A percentile compares a stretch with the other conserved stretches of the same genome.
Evolutionary conservation across 2,888 invertebrate genomes (phyloP).

Genomic region (Aplocera efformata): DNA sequence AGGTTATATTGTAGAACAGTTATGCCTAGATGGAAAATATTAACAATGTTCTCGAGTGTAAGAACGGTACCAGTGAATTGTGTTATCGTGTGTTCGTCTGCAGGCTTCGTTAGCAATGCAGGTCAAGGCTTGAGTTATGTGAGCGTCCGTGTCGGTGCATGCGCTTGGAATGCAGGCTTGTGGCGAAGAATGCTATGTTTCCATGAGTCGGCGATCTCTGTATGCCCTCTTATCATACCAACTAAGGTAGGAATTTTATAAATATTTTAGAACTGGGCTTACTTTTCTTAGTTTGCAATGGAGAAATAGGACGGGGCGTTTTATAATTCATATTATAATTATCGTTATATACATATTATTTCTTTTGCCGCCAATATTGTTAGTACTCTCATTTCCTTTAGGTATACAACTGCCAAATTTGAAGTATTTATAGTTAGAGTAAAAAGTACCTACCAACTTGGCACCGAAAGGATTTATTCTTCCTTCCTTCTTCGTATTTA

Average conservation of each 20-base stretch:
- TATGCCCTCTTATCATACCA: constrained; percentile 21
- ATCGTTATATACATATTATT: no score
- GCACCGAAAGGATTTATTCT: no score
- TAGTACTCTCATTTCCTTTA: no score
- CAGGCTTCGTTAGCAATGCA: constrained; percentile 60
- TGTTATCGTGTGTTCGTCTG: constrained; percentile 42
- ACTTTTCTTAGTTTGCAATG: no score
- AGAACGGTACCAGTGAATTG: constrained; percentile 37
- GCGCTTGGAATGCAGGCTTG: constrained; percentile 43
- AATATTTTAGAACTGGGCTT: no score
- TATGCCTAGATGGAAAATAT: constrained; percentile 15
- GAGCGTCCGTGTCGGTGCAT: constrained; percentile 42
- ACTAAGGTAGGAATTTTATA: constrained; percentile 37
- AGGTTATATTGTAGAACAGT: constrained; percentile 4
- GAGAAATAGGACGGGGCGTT: no score
- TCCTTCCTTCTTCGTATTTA: no score
- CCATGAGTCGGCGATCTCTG: constrained; percentile 28
- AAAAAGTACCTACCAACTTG: no score
- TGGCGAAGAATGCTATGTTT: constrained; percentile 32
- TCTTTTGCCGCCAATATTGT: no score
- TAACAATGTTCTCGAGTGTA: constrained; percentile 28
- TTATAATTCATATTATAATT: no score
- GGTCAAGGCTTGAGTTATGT: constrained; percentile 65
- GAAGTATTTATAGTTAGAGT: no score
- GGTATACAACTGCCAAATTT: no score